Evolutionary conservation across 2,888 invertebrate species (phyloP).

Genomic region (Cantharis lateralis): DNA sequence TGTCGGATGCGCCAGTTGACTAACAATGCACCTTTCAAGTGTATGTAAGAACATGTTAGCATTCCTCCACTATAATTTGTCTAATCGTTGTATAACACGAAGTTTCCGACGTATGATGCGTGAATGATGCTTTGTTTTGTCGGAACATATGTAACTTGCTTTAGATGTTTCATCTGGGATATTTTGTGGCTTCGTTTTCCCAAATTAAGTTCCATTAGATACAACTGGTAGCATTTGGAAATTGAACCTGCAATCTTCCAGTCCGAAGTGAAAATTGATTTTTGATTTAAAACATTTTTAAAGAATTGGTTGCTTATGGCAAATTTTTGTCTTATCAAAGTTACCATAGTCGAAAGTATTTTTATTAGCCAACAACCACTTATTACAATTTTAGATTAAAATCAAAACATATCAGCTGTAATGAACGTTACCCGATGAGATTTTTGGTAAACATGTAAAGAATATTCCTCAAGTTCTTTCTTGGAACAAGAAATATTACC

Average conservation of each 20-base stretch:
- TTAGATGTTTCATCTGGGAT: not conserved
- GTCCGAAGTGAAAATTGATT: not conserved
- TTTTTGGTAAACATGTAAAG: not conserved
- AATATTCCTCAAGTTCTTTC: not conserved
- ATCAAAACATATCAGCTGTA: not conserved
- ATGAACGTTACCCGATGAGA: not conserved
- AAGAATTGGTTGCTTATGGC: not conserved
- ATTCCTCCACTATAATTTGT: slow-evolving; percentile 19
- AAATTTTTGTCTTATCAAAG: not conserved
- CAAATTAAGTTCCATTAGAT: too few species aligned
- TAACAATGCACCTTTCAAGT: slow-evolving; percentile 20
- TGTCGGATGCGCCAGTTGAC: slow-evolving; percentile 13
- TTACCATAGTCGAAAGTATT: not conserved
- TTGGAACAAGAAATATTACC: not conserved
- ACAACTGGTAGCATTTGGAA: too few species aligned
- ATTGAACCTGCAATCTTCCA: too few species aligned
- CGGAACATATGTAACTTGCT: not conserved
- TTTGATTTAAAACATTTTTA: not conserved
- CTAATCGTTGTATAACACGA: slow-evolving; percentile 14
- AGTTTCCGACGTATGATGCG: slow-evolving; percentile 19
- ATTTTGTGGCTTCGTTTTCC: not conserved
- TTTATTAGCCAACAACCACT: not conserved
- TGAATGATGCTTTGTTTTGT: slow-evolving; percentile 18
- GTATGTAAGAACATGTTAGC: slow-evolving; percentile 9
- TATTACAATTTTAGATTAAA: not conserved